Evolutionary conservation across 2,888 invertebrate species (phyloP).

Genomic region (Coronaproctus castanopsis): DNA sequence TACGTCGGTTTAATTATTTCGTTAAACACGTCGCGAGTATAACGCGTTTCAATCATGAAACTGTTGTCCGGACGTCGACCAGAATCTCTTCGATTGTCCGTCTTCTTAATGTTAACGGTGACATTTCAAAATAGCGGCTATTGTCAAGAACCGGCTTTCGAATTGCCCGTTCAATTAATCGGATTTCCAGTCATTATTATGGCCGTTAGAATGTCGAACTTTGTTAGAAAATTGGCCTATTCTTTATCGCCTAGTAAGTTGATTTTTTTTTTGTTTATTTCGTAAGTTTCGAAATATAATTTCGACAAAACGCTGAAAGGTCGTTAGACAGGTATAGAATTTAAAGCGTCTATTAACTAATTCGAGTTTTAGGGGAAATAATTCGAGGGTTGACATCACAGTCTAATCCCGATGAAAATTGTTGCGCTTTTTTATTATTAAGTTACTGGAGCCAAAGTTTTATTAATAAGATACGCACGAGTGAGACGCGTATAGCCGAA

Average conservation of each 20-base stretch:
- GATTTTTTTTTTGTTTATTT: not conserved
- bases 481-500: no score
- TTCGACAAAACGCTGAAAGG: conserved; percentile 5
- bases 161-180: conserved; percentile 62
- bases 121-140: conserved; percentile 4
- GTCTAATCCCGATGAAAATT: no score
- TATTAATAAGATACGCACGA: no score
- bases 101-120: not conserved
- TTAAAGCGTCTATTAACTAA: no score
- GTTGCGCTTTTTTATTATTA: no score
- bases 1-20: no score
- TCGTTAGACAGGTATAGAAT: conserved; percentile 5
- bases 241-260: conserved; percentile 57
- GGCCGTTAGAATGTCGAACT: conserved; percentile 56
- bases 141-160: conserved; percentile 29
- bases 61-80: no score
- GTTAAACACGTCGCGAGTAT: no score
- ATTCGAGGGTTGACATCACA: no score
- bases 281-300: not conserved
- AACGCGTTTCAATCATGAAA: no score
- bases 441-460: no score
- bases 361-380: no score
- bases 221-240: conserved; percentile 62
- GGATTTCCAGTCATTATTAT: conserved; percentile 66
- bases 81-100: conserved; percentile 3